Percentiles rank a stretch among this genome's conserved stretches.
These are phyloP conservation scores for Emydoidea blandingii DNA, from an alignment of 2,797 vertebrate species.

Conservation along the genomic window DNA sequence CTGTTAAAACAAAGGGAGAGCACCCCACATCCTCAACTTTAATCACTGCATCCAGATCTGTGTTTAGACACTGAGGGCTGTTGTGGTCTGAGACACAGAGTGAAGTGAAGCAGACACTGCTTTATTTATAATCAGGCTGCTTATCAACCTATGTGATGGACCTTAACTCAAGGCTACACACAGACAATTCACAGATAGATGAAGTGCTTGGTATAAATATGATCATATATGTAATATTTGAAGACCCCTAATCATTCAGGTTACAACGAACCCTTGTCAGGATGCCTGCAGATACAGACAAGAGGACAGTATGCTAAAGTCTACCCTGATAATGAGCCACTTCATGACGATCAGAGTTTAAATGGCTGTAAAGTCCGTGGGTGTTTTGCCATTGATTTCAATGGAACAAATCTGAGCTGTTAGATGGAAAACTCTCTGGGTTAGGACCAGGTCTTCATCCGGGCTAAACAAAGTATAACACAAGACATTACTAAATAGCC, in stretches of 20 bases:
- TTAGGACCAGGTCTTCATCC: background rate
- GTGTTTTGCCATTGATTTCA: conserved; percentile 19
- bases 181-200: background rate
- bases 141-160: background rate
- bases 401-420: conserved; percentile 4
- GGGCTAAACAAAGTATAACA: background rate
- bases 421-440: background rate
- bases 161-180: background rate
- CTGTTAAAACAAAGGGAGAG: background rate
- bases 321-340: background rate
- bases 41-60: background rate
- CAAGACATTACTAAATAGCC: background rate
- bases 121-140: background rate
- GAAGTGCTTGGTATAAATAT: background rate
- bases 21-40: background rate
- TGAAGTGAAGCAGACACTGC: background rate
- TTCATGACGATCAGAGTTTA: background rate
- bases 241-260: background rate
- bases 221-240: background rate
- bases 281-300: background rate
- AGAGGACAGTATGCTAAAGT: background rate
- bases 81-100: background rate
- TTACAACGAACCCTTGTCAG: background rate
- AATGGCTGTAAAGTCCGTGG: background rate
- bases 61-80: background rate